These are phyloP conservation scores for Pteropus alecto DNA, from an alignment of 2,113 vertebrate genomes.

Conservation along the genomic window DNA sequence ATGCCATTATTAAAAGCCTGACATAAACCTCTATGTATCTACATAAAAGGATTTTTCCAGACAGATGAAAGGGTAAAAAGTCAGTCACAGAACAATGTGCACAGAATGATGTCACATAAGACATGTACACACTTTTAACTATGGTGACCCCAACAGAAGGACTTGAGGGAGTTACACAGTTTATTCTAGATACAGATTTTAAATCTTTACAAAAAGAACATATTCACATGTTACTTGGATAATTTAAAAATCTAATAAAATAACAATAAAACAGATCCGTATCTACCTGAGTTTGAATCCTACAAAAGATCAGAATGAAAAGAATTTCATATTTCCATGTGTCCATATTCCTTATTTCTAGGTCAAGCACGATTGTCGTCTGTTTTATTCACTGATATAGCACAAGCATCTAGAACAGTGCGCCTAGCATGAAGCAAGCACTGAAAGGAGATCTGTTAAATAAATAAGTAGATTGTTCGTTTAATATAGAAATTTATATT, in stretches of 20 bases:
- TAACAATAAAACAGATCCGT: neutral
- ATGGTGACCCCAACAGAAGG: neutral
- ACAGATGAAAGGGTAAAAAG: neutral
- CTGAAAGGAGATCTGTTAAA: neutral
- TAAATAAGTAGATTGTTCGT: neutral
- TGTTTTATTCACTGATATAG: neutral
- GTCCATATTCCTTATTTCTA: neutral
- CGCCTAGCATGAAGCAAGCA: neutral
- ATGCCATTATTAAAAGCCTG: neutral
- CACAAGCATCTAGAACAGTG: neutral
- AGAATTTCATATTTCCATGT: neutral
- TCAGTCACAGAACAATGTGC: neutral
- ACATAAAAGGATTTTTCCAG: neutral
- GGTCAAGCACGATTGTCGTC: neutral
- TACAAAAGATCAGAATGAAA: neutral
- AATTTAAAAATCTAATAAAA: slow-evolving; percentile 29
- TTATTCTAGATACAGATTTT: neutral
- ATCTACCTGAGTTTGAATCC: neutral
- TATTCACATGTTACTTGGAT: neutral
- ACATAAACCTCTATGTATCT: neutral
- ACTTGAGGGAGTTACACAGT: neutral
- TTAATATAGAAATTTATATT: neutral
- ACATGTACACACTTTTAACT: neutral
- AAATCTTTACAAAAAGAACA: neutral
- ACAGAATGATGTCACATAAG: neutral